A percentile compares a stretch with the other conserved stretches of the same genome.
phyloP scores from a whole-genome alignment of 1,140 invertebrate genomes.

The Scaptomyza montana region DNA sequence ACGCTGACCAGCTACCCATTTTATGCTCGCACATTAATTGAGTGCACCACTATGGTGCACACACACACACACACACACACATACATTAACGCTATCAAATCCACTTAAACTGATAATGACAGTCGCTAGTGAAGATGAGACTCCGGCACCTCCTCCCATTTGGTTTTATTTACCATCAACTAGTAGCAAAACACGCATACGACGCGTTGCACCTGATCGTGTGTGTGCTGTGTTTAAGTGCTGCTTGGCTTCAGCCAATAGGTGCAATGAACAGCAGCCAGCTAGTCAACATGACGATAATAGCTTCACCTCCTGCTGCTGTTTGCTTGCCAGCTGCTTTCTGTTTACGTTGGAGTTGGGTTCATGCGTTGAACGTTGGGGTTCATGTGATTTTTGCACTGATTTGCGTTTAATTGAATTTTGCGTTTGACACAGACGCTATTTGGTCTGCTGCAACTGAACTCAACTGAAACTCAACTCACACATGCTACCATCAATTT shows the following conservation, averaged over 20 bases:
- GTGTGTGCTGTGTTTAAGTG: slow-evolving; percentile 46
- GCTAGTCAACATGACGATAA: slow-evolving; percentile 40
- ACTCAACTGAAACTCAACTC: not conserved
- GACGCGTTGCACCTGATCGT: slow-evolving; percentile 40
- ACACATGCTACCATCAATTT: slow-evolving; percentile 36
- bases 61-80: slow-evolving; percentile 15
- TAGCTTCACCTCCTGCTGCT: slow-evolving; percentile 37
- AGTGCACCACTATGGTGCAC: slow-evolving; percentile 19
- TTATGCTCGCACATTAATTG: too few species aligned
- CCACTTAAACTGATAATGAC: slow-evolving; percentile 70
- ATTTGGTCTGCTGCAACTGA: slow-evolving; percentile 2
- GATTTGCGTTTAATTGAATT: slow-evolving; percentile 81
- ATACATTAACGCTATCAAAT: slow-evolving; percentile 76
- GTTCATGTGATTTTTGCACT: slow-evolving; percentile 65
- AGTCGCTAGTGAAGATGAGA: slow-evolving; percentile 41
- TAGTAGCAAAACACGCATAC: slow-evolving; percentile 60
- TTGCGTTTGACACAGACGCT: slow-evolving; percentile 55
- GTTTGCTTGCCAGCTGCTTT: slow-evolving; percentile 9
- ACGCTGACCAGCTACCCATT: slow-evolving; percentile 5
- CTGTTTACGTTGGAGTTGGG: not conserved
- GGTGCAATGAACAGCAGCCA: slow-evolving; percentile 29
- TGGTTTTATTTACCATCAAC: slow-evolving; percentile 74
- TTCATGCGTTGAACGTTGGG: slow-evolving; percentile 5
- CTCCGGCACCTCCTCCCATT: slow-evolving; percentile 1
- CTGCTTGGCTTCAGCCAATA: slow-evolving; percentile 39